Evolutionary conservation across 2,113 vertebrate genomes (phyloP).

Genomic region (Dermatemys mawii): DNA sequence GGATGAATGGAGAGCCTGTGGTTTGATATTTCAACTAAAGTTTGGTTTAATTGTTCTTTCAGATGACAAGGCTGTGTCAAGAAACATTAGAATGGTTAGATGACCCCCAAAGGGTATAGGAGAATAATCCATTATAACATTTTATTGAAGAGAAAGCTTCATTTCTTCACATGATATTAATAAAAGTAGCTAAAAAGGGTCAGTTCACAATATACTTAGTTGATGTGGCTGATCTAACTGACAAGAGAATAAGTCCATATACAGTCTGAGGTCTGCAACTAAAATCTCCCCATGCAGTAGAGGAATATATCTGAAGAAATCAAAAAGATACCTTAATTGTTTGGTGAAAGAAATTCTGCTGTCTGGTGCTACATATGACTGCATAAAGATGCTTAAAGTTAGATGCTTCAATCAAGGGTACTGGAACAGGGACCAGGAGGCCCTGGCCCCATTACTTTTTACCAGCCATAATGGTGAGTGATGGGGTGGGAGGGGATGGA

Average conservation of each 20-base stretch:
- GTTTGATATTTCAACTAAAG: slow-evolving; percentile 5
- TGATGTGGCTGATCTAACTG: neutral
- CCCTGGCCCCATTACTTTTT: no score
- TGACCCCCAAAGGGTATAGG: neutral
- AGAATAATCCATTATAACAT: neutral
- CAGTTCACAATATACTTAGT: neutral
- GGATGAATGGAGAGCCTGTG: neutral
- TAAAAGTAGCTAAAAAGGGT: neutral
- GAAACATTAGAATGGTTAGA: neutral
- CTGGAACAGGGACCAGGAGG: no score
- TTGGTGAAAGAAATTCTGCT: neutral
- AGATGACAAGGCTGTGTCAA: neutral
- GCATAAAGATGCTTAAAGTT: neutral
- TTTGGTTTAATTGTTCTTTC: neutral
- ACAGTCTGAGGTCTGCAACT: neutral
- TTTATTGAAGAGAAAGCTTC: neutral
- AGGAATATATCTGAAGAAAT: neutral
- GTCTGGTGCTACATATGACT: neutral
- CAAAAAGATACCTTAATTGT: neutral
- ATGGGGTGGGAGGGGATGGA: no score
- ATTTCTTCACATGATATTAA: neutral
- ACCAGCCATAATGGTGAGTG: no score
- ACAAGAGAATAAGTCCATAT: neutral
- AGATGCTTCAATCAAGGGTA: neutral
- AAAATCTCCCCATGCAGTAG: neutral